Evolutionary conservation across 1,140 invertebrate genomes (phyloP), one percentile per base, ranked within the genome.

Genomic region (Drosophila bipectinata): DNA sequence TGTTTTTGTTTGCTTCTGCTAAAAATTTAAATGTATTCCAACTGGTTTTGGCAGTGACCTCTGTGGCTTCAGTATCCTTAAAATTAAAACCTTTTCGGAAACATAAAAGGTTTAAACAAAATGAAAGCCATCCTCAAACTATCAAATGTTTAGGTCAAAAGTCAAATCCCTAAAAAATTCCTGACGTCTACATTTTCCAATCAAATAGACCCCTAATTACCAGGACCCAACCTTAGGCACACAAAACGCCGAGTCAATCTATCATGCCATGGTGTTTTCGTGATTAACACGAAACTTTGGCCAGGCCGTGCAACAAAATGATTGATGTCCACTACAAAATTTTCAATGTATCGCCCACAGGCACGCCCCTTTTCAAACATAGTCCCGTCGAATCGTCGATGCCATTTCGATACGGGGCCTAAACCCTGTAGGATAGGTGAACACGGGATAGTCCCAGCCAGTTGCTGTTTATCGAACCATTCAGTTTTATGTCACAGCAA

Each of bases 401-500:
- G 26, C 21, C 39, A 7, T 47, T 56, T 47, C 21, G 41, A 34
- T 47, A 15, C 32, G 64, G 55, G 7, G 3, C 15, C 63, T 26
- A 30, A 69, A 69, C 41, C 24, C 68, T 21, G 21, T 21, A 24
- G 39, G 28, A 41, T 30, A 37, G 18, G 45, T 41, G 21, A 52
- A 60, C 41, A 39, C 10, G 21, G 26, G 5, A 28, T 6, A 26
- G 37, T 18, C n/a, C 44, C 44, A 24, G 44, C 1, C 44, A 56
- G 49, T 30, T 51, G 14, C 55, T 62, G 56, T 62, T 52, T 77
- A 58, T 49, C 21, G 49, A 34, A 32, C 62, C 58, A 64, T 61
- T 84, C 58, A 60, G 60, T 48, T 72, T 72, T 85, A 77, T 80
- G 72, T 67, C 77, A 72, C 72, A 66, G 63, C 62, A 49, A 68